A percentile compares a stretch with the other conserved stretches of the same genome.
These are phyloP conservation scores for Cantharis flavilabris DNA, from an alignment of 2,888 invertebrate genomes.

Conservation along the genomic window DNA sequence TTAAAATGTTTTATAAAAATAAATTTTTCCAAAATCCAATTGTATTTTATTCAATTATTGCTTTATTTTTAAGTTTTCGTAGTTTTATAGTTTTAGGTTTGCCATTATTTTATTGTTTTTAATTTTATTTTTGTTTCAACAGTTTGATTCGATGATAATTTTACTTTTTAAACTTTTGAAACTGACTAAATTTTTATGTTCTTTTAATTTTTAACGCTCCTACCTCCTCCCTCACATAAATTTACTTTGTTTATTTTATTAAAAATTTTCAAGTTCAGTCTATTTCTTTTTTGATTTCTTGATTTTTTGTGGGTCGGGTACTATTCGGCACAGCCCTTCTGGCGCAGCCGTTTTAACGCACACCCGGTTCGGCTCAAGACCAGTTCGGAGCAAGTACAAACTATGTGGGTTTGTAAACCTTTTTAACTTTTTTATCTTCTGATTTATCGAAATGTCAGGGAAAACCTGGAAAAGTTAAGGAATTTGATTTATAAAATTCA, in stretches of 20 bases:
- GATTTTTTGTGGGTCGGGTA: too few species aligned
- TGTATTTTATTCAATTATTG: conserved; percentile 28
- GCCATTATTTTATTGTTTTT: conserved; percentile 49
- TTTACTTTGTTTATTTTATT: neutral
- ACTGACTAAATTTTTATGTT: neutral
- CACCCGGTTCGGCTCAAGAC: too few species aligned
- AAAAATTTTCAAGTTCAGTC: neutral
- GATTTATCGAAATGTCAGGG: too few species aligned
- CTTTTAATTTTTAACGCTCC: neutral
- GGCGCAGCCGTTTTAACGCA: too few species aligned
- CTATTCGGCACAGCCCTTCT: too few species aligned
- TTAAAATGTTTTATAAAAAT: conserved; percentile 30
- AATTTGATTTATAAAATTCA: too few species aligned
- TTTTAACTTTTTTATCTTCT: too few species aligned
- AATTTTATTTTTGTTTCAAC: neutral
- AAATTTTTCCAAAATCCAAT: conserved; percentile 22
- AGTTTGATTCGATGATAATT: neutral
- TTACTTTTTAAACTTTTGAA: neutral
- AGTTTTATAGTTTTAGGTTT: conserved; percentile 50
- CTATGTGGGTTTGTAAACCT: too few species aligned
- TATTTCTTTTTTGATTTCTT: too few species aligned
- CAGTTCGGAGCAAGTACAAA: too few species aligned
- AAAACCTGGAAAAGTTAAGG: too few species aligned
- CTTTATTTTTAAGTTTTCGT: conserved; percentile 37
- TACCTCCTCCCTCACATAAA: neutral